These are phyloP conservation scores for Erpornis zantholeuca DNA, from an alignment of 2,113 vertebrate genomes.

Conservation along the genomic window DNA sequence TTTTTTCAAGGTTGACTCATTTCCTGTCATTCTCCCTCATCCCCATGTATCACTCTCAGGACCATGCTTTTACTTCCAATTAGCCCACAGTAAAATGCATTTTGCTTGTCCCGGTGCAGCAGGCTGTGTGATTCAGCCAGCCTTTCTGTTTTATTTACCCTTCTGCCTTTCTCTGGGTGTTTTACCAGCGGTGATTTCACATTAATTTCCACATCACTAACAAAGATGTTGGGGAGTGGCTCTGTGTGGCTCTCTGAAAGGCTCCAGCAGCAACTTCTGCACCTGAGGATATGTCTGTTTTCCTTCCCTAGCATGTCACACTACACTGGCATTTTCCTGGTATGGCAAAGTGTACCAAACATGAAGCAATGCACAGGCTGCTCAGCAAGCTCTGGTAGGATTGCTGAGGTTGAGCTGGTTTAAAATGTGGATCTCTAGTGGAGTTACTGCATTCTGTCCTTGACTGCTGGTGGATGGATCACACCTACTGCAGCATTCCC, in stretches of 20 bases:
- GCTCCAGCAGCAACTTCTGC: background rate
- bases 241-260: background rate
- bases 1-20: background rate
- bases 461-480: background rate
- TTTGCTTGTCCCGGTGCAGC: background rate
- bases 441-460: background rate
- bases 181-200: background rate
- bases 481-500: conserved; percentile 26
- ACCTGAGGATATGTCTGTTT: background rate
- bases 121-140: background rate
- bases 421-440: background rate
- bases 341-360: background rate
- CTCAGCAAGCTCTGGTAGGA: background rate
- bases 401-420: background rate
- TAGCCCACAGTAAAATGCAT: background rate
- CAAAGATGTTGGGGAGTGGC: rapidly evolving
- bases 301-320: background rate
- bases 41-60: background rate
- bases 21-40: background rate
- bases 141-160: conserved; percentile 26
- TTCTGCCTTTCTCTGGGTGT: background rate
- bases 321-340: background rate
- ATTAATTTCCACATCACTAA: conserved; percentile 15
- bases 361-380: background rate
- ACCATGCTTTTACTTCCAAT: background rate